Evolutionary conservation across 2,888 invertebrate genomes (phyloP).

Genomic region (Ormyrus nitidulus): DNA sequence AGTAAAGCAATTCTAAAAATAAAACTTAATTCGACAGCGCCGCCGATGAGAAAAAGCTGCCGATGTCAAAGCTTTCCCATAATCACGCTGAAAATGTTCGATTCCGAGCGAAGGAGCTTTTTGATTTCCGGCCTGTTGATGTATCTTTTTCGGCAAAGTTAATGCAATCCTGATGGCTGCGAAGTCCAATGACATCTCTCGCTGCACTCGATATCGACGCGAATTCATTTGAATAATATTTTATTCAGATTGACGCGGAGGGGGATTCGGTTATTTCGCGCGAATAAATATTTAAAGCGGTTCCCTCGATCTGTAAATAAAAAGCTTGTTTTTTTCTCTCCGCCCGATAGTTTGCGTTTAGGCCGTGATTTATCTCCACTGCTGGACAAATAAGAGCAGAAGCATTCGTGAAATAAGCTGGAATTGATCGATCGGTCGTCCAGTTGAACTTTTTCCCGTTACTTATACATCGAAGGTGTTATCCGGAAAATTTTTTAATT

Average conservation of each 20-base stretch:
- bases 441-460: too few species aligned
- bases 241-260: conserved; percentile 10
- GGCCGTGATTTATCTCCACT: too few species aligned
- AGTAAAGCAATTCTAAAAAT: neutral
- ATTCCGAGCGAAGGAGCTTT: neutral
- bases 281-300: too few species aligned
- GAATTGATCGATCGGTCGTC: too few species aligned
- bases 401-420: too few species aligned
- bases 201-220: neutral
- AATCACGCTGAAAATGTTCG: neutral
- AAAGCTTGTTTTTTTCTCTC: too few species aligned
- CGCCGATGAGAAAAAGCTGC: neutral
- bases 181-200: neutral
- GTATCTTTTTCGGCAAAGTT: neutral
- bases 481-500: too few species aligned
- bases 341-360: too few species aligned
- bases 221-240: conserved; percentile 25
- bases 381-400: too few species aligned
- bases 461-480: too few species aligned
- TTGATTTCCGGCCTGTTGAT: neutral
- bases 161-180: neutral
- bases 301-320: too few species aligned
- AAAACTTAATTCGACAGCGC: neutral
- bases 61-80: neutral
- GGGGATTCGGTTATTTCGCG: too few species aligned